A percentile compares a stretch with the other conserved stretches of the same genome.
These are phyloP conservation scores for Ficedula albicollis DNA, from an alignment of 2,797 vertebrate genomes.

Conservation along the genomic window DNA sequence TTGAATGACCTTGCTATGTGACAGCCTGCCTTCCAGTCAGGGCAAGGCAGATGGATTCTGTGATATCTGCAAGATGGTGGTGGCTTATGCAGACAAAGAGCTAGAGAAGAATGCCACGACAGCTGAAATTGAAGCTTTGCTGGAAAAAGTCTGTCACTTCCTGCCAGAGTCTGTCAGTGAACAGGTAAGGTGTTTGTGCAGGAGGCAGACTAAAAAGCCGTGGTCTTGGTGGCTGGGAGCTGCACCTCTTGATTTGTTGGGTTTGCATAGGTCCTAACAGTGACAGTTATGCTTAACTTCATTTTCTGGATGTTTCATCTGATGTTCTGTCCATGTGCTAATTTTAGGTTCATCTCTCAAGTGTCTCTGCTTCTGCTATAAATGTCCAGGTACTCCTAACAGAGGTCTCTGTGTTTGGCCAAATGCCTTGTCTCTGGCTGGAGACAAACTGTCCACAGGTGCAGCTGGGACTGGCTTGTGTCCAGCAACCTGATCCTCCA, in stretches of 20 bases:
- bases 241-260: not conserved
- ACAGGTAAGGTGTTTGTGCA: slow-evolving; percentile 74
- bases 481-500: not conserved
- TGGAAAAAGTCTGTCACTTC: slow-evolving; percentile 88
- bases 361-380: slow-evolving; percentile 16
- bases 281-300: not conserved
- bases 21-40: not conserved
- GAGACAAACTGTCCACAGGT: slow-evolving; percentile 45
- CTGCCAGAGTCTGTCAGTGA: slow-evolving; percentile 78
- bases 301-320: not conserved
- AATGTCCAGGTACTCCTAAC: slow-evolving; percentile 31
- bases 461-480: not conserved
- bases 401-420: slow-evolving; percentile 6
- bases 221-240: not conserved
- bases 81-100: slow-evolving; percentile 83
- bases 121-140: slow-evolving; percentile 82
- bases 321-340: not conserved
- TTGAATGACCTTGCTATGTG: not conserved
- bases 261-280: not conserved
- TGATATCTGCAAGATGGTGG: slow-evolving; percentile 88
- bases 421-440: not conserved
- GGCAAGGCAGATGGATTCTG: slow-evolving; percentile 78
- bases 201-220: not conserved
- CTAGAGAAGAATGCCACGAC: slow-evolving; percentile 90
- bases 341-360: slow-evolving; percentile 23